Percentiles rank a stretch among this genome's conserved stretches.
These are phyloP conservation scores for Trissolcus japonicus DNA, from an alignment of 2,888 invertebrate genomes.

Conservation along the genomic window DNA sequence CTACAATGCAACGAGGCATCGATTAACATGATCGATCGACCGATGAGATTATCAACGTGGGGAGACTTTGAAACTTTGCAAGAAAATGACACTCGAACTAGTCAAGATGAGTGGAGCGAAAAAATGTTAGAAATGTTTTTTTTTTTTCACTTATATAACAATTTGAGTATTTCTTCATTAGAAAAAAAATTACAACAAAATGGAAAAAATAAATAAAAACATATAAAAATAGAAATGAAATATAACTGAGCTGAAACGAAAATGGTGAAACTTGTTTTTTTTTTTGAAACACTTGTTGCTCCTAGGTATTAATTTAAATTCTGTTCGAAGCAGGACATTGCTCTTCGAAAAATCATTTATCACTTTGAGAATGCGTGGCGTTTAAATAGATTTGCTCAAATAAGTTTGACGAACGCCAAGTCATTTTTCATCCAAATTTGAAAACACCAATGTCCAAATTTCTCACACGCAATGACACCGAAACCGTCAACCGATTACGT, in stretches of 20 bases:
- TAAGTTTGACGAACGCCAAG: constrained; percentile 27
- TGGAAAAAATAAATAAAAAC: too few relatives aligned
- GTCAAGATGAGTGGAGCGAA: too few relatives aligned
- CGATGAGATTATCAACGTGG: constrained; percentile 13
- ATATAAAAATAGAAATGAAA: neutral
- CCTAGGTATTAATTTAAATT: constrained; percentile 29
- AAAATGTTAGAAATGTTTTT: too few relatives aligned
- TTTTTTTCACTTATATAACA: too few relatives aligned
- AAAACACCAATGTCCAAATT: constrained; percentile 10
- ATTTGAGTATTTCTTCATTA: too few relatives aligned
- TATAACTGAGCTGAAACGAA: neutral
- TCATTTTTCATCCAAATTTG: constrained; percentile 55
- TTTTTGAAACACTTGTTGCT: constrained; percentile 16
- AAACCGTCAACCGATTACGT: constrained; percentile 22
- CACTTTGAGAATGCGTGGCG: constrained; percentile 15
- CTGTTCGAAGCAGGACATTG: constrained; percentile 23
- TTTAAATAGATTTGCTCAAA: constrained; percentile 38
- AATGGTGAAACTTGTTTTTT: constrained; percentile 7
- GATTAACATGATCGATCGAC: constrained; percentile 37
- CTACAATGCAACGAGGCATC: constrained; percentile 37
- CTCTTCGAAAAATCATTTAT: constrained; percentile 52
- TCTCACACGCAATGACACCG: constrained; percentile 17
- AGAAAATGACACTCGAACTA: neutral
- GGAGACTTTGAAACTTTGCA: neutral
- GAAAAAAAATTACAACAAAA: too few relatives aligned